Base-by-base conservation (phyloP, 2,113 vertebrate genomes). In the Jacana jacana region DNA sequence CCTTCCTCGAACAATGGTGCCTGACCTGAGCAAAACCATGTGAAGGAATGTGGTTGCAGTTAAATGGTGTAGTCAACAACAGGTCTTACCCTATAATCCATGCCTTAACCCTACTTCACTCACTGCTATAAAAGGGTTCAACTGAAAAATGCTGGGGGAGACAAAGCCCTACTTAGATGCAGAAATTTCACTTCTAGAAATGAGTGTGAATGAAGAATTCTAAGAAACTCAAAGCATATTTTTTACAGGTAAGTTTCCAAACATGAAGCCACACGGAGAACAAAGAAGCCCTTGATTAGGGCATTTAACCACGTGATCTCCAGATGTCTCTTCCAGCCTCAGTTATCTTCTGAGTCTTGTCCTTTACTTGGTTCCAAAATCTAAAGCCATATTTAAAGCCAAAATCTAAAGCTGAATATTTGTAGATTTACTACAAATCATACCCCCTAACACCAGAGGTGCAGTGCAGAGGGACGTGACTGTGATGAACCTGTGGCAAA, bases 251-350 rank as follows among this genome's bases (percentile, higher is more conserved):
- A 60, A n/a, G 9, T 76, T 83, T 86, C 33, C 25, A 80, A 12
- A 37, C 7, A 13, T 31, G n/a, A 72, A 72, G 5, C 2, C 9
- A 31, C 17, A 49, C 6, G 10, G 1, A 39, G 30, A 61, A 31
- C 22, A 68, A 48, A 15, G 25, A 68, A 71, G 8, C 3, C 6
- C 14, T 46, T 2, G 33, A 19, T 1, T 31, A n/a, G 7, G 3
- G 1, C 17, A 48, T 68, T 82, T 30, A 40, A 9, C 33, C 10
- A 13, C 0, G 0, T 17, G 13, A 17, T 30, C 11, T 60, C 15
- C 11, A 42, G 27, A 20, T 3, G 2, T 39, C 5, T 52, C 19
- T 83, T 69, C 19, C 44, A 66, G 11, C 10, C 11, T 63, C 20
- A 28, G 4, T 78, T 65, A 33, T 49, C 17, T 14, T 42, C 20